A percentile compares a stretch with the other conserved stretches of the same genome.
These are phyloP conservation scores for Eledona agricola DNA, from an alignment of 2,888 invertebrate genomes.

Conservation along the genomic window DNA sequence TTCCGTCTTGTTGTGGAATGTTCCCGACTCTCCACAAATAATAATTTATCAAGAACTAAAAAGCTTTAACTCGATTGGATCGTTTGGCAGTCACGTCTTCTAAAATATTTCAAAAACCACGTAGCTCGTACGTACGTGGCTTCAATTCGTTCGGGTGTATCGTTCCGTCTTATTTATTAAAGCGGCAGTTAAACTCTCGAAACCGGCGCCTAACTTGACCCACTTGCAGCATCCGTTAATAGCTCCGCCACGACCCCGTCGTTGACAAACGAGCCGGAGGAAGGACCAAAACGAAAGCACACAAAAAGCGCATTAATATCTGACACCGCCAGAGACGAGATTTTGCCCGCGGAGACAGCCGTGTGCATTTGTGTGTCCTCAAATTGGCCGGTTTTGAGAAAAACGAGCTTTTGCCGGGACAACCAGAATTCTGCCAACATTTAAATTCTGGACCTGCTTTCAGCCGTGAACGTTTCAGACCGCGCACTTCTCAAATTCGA, in stretches of 20 bases:
- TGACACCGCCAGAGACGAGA: slow-evolving; percentile 28
- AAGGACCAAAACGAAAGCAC: slow-evolving; percentile 1
- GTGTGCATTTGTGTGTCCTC: slow-evolving; percentile 4
- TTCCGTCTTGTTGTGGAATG: too few species aligned
- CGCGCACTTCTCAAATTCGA: too few species aligned
- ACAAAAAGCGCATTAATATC: slow-evolving; percentile 26
- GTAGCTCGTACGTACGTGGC: slow-evolving; percentile 19
- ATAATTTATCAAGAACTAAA: neutral
- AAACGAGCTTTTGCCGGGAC: too few species aligned
- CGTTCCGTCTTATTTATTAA: slow-evolving; percentile 31
- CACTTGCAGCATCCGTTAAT: slow-evolving; percentile 27
- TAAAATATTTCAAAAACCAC: slow-evolving; percentile 23
- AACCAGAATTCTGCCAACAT: too few species aligned
- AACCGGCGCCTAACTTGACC: slow-evolving; percentile 29
- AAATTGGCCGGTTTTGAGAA: too few species aligned
- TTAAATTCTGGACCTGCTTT: too few species aligned
- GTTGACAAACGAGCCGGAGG: slow-evolving; percentile 17
- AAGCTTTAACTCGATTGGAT: neutral
- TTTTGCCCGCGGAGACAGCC: slow-evolving; percentile 1
- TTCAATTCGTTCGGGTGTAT: slow-evolving; percentile 30
- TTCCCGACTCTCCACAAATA: neutral
- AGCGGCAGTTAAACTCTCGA: slow-evolving; percentile 29
- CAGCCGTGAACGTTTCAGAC: too few species aligned
- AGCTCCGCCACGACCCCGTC: slow-evolving; percentile 2
- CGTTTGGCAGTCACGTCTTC: slow-evolving; percentile 8